These are phyloP conservation scores for Schizothorax lantsangensis DNA, from an alignment of 2,797 vertebrate species.

Conservation along the genomic window DNA sequence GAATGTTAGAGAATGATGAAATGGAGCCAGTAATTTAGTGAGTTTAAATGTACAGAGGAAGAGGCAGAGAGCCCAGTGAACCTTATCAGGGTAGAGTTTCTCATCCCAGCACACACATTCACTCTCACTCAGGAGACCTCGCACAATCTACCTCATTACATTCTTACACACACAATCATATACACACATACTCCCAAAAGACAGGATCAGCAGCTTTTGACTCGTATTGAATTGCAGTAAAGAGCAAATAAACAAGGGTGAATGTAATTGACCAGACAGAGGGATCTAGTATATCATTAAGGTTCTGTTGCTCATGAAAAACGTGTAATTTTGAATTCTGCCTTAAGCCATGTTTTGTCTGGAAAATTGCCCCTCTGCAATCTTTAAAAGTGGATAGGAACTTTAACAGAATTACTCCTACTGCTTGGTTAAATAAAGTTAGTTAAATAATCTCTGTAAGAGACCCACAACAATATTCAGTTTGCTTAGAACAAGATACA, in stretches of 20 bases:
- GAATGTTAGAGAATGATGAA: conserved; percentile 55
- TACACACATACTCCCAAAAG: conserved; percentile 37
- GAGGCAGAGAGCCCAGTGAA: conserved; percentile 65
- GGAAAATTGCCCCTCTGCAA: background rate
- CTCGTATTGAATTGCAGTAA: conserved; percentile 31
- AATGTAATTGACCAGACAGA: conserved; percentile 7
- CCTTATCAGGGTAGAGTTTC: conserved; percentile 71
- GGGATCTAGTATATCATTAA: conserved; percentile 8
- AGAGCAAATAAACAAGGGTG: background rate
- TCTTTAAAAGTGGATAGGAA: background rate
- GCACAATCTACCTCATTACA: background rate
- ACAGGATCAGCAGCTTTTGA: conserved; percentile 70
- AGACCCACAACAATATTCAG: background rate
- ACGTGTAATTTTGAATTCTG: background rate
- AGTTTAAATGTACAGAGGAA: conserved; percentile 40
- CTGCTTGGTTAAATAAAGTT: background rate
- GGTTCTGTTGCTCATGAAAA: background rate
- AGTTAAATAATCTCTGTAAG: background rate
- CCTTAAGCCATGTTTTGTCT: background rate
- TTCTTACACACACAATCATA: conserved; percentile 19
- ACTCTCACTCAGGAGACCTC: conserved; percentile 11
- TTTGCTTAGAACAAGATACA: background rate
- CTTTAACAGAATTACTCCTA: background rate
- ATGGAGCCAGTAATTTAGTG: conserved; percentile 52
- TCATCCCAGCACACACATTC: conserved; percentile 32